These are phyloP conservation scores for Dugesia japonica DNA, from an alignment of 2,888 invertebrate genomes.

Conservation along the genomic window DNA sequence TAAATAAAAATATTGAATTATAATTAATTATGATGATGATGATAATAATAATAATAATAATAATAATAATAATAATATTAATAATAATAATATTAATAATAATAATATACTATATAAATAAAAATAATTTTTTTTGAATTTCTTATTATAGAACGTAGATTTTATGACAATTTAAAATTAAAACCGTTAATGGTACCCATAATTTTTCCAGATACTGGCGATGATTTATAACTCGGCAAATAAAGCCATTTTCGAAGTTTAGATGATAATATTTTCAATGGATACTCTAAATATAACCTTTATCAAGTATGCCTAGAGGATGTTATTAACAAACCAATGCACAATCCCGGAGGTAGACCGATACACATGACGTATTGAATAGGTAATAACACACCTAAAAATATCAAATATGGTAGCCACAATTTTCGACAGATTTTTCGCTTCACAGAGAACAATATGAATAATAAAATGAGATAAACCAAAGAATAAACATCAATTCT, in stretches of 20 bases:
- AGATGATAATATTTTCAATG: not conserved
- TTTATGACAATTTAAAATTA: not conserved
- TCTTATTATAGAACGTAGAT: slow-evolving; percentile 39
- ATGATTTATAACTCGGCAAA: slow-evolving; percentile 62
- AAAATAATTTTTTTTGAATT: slow-evolving; percentile 34
- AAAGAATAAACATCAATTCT: slow-evolving; percentile 75
- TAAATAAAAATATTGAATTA: slow-evolving; percentile 37
- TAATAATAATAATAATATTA: no score
- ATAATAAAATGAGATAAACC: slow-evolving; percentile 67
- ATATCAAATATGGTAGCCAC: slow-evolving; percentile 70
- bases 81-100: not conserved
- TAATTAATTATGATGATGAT: not conserved
- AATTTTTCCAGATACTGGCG: slow-evolving; percentile 64
- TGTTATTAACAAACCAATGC: slow-evolving; percentile 65
- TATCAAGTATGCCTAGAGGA: not conserved
- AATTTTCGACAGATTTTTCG: slow-evolving; percentile 56
- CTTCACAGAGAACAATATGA: slow-evolving; percentile 55
- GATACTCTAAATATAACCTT: slow-evolving; percentile 54
- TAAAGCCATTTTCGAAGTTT: slow-evolving; percentile 60
- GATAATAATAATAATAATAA: no score
- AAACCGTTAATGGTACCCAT: slow-evolving; percentile 54
- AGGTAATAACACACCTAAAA: slow-evolving; percentile 64
- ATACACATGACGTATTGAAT: slow-evolving; percentile 72
- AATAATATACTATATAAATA: not conserved
- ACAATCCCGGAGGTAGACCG: slow-evolving; percentile 67